Base-by-base conservation (phyloP, 2,888 invertebrate genomes). In the Drosophila neutralis region DNA sequence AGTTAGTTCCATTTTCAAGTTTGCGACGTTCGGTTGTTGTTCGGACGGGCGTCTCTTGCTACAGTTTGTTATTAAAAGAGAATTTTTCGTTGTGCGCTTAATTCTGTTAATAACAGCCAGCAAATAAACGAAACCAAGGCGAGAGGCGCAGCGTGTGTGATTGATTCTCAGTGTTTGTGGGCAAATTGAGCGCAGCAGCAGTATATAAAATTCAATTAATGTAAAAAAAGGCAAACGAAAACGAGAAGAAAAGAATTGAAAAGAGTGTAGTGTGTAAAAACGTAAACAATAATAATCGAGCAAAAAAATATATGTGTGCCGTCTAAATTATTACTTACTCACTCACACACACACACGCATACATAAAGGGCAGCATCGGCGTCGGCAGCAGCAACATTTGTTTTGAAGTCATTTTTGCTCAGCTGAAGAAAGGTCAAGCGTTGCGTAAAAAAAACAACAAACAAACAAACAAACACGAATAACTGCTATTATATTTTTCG, bases 141-240 rank as follows among this genome's bases (percentile, higher is more conserved):
- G 60, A 62, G 60, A 62, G 72, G 71, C 75, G 77, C 77, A 78
- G 67, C 53, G 69, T 60, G 63, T 79, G 52, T 73, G 66, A 63
- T 60, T 71, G 58, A 63, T 61, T 66, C 56, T 71, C 59, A 76
- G 58, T 59, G 42, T 71, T 35, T 72, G 61, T 65, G 56, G 54
- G 33, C 42, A 64, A 72, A 72, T 72, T 65, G 70, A 76, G 73
- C 68, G 66, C 69, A 73, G 63, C 77, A 73, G 66, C 61, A 61
- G 78, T 74, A 82, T 78, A 89, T 89, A 80, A 82, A 87, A 87
- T 87, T 80, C 58, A 84, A 87, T 82, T 80, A 76, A 82, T 71
- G 62, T 69, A 56, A 69, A 82, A 83, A 72, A 78, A 73, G 42
- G 40, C 63, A 78, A 70, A 80, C 58, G 64, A 74, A 77, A 76